phyloP scores from a whole-genome alignment of 1,140 invertebrate species.

The Ips nitidus region DNA sequence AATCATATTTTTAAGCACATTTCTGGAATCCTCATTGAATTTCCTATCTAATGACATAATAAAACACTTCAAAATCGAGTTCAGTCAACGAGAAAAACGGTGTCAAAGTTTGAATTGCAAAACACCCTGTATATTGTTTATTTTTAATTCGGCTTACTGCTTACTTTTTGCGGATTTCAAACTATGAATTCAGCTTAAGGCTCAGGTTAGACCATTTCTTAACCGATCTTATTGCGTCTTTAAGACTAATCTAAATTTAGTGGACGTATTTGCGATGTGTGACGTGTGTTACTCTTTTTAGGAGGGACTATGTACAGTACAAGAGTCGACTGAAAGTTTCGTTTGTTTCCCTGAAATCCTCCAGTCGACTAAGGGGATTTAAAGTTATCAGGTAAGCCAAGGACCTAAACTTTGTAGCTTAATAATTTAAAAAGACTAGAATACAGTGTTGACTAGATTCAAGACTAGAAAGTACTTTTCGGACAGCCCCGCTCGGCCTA shows the following conservation, averaged over 20 bases:
- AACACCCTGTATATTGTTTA: too few species aligned
- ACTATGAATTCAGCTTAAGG: too few species aligned
- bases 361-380: slow-evolving; percentile 6
- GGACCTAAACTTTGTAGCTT: background rate
- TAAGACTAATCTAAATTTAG: slow-evolving; percentile 50
- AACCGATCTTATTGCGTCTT: slow-evolving; percentile 13
- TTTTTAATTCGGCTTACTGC: too few species aligned
- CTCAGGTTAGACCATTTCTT: too few species aligned
- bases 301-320: slow-evolving; percentile 37
- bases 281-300: slow-evolving; percentile 46
- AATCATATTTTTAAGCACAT: too few species aligned
- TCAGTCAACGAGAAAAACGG: too few species aligned
- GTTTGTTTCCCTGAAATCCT: background rate
- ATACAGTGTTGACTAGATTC: slow-evolving; percentile 4
- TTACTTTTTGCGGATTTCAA: too few species aligned
- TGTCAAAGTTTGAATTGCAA: too few species aligned
- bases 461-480: background rate
- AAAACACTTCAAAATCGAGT: too few species aligned
- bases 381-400: background rate
- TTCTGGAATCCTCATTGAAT: too few species aligned
- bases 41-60: too few species aligned
- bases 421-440: background rate
- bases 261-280: slow-evolving; percentile 54
- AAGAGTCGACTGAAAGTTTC: slow-evolving; percentile 30
- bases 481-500: background rate